Base-by-base conservation (phyloP, 37 sponge, comb jelly and placozoan species). In the Dysidea cf. avara region DNA sequence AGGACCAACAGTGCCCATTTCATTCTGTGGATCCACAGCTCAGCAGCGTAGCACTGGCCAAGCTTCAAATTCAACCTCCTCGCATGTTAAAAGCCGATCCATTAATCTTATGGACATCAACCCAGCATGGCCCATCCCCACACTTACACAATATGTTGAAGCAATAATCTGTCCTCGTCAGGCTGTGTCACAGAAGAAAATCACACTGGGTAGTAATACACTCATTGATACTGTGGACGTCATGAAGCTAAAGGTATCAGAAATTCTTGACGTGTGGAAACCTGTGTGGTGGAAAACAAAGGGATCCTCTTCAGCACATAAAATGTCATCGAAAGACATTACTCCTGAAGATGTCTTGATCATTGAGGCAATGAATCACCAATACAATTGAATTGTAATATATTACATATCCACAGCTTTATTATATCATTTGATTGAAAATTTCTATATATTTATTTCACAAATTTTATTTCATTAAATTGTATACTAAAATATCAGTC, bases 31-130 rank as follows among this genome's bases (percentile, higher is more conserved):
- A 0, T 65, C 66, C 3, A 50, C 65, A 22, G n/a, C 54, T 30
- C 53, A n/a, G 7, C 43, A 53, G 39, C 18, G 11, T 12, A 16
- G 24, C 1, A 37, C n/a, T 22, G 37, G 2, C 2, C 30, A 14
- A 17, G 14, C 2, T 0, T 48, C 3, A 21, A 7, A 18, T 7
- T 7, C 9, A 7, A 56, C 58, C 21, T 24, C 17, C 17, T 56
- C 58, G 7, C 22, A 5, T 0, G 46, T 38, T 26, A 67, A 53
- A 0, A 66, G 60, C 2, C 75, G 72, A 3, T 58, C 56, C 3
- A 66, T 66, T 1, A 82, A 82, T 68, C 62, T 82, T 33, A 82
- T 82, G 82, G 82, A 82, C 51, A 72, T 82, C 40, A 82, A 82
- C 51, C 82, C 82, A 20, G n/a, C 46, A 29, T 82, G 82, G 82